Conservation (phyloP, 2,888 invertebrate species). For the Petrolisthes cinctipes region DNA sequence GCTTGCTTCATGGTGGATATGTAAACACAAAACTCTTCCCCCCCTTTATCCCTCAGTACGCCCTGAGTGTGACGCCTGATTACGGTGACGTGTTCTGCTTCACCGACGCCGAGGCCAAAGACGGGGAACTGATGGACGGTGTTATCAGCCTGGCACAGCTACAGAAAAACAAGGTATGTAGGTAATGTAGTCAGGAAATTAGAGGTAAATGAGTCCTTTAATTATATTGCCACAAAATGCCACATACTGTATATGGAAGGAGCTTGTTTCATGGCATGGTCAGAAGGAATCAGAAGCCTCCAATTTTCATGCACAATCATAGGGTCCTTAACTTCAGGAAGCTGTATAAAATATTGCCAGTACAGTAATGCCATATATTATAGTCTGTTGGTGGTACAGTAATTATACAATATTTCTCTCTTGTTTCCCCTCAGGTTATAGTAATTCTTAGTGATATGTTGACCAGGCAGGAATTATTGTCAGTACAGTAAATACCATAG, state of each 20-base stretch:
- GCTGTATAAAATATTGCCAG: neutral
- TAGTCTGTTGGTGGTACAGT: too few species aligned
- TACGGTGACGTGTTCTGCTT: constrained; percentile 54
- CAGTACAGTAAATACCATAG: too few species aligned
- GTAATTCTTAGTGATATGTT: too few species aligned
- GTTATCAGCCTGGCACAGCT: constrained; percentile 35
- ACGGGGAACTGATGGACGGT: constrained; percentile 44
- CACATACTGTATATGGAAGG: too few species aligned
- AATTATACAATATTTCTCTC: too few species aligned
- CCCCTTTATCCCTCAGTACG: constrained; percentile 24
- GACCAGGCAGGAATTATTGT: too few species aligned
- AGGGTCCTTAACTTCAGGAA: neutral
- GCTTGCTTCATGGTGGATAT: neutral
- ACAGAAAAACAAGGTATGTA: constrained; percentile 36
- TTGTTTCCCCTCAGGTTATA: too few species aligned
- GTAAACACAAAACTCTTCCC: neutral
- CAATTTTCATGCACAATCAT: too few species aligned
- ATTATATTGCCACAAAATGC: too few species aligned
- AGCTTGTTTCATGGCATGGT: too few species aligned
- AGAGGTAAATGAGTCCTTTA: too few species aligned
- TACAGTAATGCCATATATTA: neutral
- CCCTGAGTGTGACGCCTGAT: constrained; percentile 38
- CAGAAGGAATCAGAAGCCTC: too few species aligned
- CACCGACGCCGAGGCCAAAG: constrained; percentile 51
- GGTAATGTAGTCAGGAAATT: neutral